A percentile compares a stretch with the other conserved stretches of the same genome.
Evolutionary conservation across 2,888 invertebrate species (phyloP).

Genomic region (Pyrocoelia pectoralis): DNA sequence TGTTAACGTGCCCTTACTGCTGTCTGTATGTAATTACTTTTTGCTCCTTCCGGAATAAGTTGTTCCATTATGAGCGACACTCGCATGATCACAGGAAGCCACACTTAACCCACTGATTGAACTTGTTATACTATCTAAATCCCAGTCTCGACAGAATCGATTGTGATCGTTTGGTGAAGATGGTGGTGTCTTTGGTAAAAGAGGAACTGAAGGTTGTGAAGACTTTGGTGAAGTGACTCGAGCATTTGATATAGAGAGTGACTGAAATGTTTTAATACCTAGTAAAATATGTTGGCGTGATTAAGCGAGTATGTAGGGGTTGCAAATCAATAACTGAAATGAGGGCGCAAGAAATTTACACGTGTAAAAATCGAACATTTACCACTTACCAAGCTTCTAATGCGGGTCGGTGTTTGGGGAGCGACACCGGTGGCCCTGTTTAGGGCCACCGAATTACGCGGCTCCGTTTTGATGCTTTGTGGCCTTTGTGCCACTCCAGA

Average conservation of each 20-base stretch:
- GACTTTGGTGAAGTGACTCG: constrained; percentile 50
- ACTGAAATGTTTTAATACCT: constrained; percentile 51
- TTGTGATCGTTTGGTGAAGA: constrained; percentile 45
- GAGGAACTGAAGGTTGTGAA: constrained; percentile 43
- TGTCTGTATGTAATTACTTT: constrained; percentile 47
- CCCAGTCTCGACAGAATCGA: constrained; percentile 58
- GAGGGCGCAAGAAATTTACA: constrained; percentile 9
- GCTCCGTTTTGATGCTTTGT: constrained; percentile 70
- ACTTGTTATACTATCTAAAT: constrained; percentile 80
- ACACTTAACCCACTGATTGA: constrained; percentile 82
- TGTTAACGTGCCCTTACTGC: no score
- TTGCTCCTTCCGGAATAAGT: constrained; percentile 64
- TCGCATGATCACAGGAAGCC: constrained; percentile 83
- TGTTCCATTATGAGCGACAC: constrained; percentile 74
- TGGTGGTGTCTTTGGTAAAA: constrained; percentile 49
- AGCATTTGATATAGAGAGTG: constrained; percentile 53
- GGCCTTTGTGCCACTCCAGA: constrained; percentile 55
- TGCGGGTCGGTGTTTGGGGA: constrained; percentile 59
- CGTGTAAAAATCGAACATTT: constrained; percentile 2
- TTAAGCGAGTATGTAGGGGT: not conserved
- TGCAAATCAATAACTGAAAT: constrained; percentile 2
- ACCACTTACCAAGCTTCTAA: constrained; percentile 64
- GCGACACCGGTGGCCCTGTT: constrained; percentile 43
- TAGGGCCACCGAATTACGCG: constrained; percentile 58
- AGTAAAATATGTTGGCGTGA: no score